Conservation (phyloP, 2,888 invertebrate genomes). For the Andricus curvator region DNA sequence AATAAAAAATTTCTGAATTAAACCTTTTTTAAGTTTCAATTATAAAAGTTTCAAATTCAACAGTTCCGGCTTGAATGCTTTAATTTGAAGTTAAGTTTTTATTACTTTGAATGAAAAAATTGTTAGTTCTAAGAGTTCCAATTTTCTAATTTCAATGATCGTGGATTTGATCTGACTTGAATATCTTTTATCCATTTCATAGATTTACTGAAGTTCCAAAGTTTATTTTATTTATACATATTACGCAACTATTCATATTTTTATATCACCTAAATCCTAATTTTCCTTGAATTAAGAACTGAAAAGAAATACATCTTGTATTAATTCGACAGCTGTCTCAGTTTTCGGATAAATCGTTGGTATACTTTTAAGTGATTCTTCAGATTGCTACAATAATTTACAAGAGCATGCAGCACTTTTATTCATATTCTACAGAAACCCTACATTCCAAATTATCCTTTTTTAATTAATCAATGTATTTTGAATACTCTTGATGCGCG, state of each 20-base stretch:
- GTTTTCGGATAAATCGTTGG: constrained; percentile 33
- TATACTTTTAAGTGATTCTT: constrained; percentile 39
- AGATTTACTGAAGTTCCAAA: not conserved
- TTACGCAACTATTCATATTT: not conserved
- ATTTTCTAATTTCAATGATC: too few relatives aligned
- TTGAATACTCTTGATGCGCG: constrained; percentile 52
- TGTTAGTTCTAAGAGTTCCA: too few relatives aligned
- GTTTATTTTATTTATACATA: not conserved
- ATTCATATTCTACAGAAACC: constrained; percentile 36
- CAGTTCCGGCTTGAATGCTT: too few relatives aligned
- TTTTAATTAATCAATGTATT: constrained; percentile 50
- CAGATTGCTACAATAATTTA: not conserved
- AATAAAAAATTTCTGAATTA: too few relatives aligned
- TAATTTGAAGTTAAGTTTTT: too few relatives aligned
- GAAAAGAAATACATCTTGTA: constrained; percentile 9
- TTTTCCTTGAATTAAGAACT: not conserved
- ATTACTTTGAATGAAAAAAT: too few relatives aligned
- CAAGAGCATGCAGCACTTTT: constrained; percentile 35
- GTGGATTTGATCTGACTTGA: not conserved
- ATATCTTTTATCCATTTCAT: not conserved
- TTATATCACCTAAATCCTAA: not conserved
- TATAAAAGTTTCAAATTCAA: too few relatives aligned
- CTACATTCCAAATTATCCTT: constrained; percentile 45
- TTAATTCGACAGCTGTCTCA: constrained; percentile 25
- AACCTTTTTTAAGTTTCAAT: too few relatives aligned